Evolutionary conservation across 2,113 vertebrate genomes (phyloP), one percentile per base, ranked within the genome.

Genomic region (Pygoscelis adeliae): DNA sequence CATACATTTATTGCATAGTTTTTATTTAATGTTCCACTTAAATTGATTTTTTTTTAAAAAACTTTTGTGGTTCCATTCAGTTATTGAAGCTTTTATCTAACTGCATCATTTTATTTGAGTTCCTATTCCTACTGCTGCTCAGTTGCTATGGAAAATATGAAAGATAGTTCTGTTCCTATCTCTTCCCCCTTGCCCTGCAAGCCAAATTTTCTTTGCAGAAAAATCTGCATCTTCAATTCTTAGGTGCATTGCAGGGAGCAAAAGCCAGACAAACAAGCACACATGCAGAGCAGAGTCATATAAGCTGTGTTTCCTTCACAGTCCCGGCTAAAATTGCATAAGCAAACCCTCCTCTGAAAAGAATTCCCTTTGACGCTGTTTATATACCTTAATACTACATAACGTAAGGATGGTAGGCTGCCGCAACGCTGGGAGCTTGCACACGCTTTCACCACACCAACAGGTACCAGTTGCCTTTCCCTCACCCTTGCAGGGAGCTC

Each of bases 11-110:
- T 94, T 97, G 85, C 71, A 77, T 87, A 91, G 89, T 62, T 90
- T 94, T 96, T 97, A 97, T 87, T 97, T 97, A 96, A 97, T 94
- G 95, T 94, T 97, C 91, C 77, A 83, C 52, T 92, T 93, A 94
- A 83, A 89, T 92, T 95, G 90, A 92, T 94, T 90, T 47, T 91
- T 73, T 92, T 61, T 34, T 3, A 2, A 13, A 40, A 6, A 15
- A 40, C 46, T 83, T 63, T 21, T 53, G 15, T 76, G 38, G 17
- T 88, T 96, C 71, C 29, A 52, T 95, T 95, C 87, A 87, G 71
- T 96, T 97, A 89, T 53, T 92, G 81, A 93, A 92, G 71, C 83
- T 93, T 92, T 97, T 91, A 73, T 66, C 66, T 90, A 83, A 32
- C 79, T 0, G 3, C 87, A 55, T 90, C 1, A 78, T 80, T 97